Evolutionary conservation across 2,113 vertebrate species (phyloP).

Genomic region (Mobula hypostoma): DNA sequence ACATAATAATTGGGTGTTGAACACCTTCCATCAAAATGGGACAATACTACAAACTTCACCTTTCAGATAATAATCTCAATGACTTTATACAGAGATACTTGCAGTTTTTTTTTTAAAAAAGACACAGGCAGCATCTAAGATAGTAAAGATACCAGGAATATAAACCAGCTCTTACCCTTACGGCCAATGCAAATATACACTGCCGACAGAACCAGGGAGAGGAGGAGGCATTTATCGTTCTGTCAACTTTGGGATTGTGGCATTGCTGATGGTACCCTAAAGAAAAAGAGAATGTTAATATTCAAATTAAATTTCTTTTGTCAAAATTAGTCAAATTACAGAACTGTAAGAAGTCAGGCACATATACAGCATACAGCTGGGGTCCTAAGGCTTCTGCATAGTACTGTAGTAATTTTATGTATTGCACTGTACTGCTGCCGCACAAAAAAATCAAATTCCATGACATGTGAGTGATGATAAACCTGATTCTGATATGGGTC

Average conservation of each 20-base stretch:
- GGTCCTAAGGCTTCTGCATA: too few species aligned
- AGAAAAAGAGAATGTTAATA: slow-evolving; percentile 17
- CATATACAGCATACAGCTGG: too few species aligned
- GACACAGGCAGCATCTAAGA: neutral
- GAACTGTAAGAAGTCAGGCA: too few species aligned
- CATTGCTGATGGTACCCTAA: slow-evolving; percentile 93
- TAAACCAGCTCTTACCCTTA: slow-evolving; percentile 56
- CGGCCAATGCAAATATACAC: slow-evolving; percentile 86
- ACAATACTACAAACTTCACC: neutral
- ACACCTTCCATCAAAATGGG: neutral
- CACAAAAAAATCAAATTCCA: too few species aligned
- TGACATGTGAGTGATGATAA: too few species aligned
- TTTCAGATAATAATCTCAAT: neutral
- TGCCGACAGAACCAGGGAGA: slow-evolving; percentile 88
- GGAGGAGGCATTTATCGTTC: slow-evolving; percentile 47
- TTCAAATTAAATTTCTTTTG: neutral
- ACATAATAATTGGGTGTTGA: neutral
- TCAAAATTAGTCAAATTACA: too few species aligned
- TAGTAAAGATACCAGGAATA: neutral
- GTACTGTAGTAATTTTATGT: too few species aligned
- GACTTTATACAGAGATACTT: neutral
- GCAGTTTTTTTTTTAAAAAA: neutral
- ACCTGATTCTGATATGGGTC: too few species aligned
- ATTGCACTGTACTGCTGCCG: too few species aligned
- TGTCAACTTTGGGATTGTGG: slow-evolving; percentile 74